Evolutionary conservation across 2,797 vertebrate genomes (phyloP), one percentile per base, ranked within the genome.

Genomic region (Aphelocoma californica): DNA sequence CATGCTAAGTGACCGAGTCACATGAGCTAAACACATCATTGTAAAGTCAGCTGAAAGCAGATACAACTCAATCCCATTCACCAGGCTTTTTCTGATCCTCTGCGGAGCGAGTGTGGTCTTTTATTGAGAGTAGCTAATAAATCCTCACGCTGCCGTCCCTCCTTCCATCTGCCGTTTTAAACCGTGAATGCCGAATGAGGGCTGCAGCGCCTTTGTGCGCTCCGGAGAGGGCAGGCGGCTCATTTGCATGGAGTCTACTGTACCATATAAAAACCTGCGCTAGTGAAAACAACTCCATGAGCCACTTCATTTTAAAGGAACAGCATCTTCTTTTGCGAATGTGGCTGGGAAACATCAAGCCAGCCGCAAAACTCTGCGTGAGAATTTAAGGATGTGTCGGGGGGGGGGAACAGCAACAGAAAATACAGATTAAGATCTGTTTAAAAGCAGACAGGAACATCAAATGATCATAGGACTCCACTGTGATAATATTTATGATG

Each of bases 161-260:
- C 88, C 94, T 96, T 97, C 97, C 97, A 98, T 98, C 97, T 97
- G 97, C 97, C 95, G 90, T 75, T 97, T 97, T 93, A 96, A 95
- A 96, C 95, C 97, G 88, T 75, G 97, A 97, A 73, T 50, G 97
- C 97, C 95, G 97, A 97, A 72, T 93, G 97, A 97, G 93, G 93
- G 97, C 97, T 97, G 94, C 96, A 23, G 96, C 93, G 97, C 94
- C 97, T 97, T 96, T 96, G 97, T 97, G 97, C 97, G 96, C 96
- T 93, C 92, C 96, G 36, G 73, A 67, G 81, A 90, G 88, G 88
- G 96, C 95, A 96, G 97, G 96, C 88, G 93, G 95, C 69, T 97
- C 85, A 98, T 98, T 98, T 98, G 97, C 97, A 98, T 97, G 97
- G 96, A 96, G 96, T 97, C 93, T 97, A 44, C 93, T 92, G 93